A percentile compares a stretch with the other conserved stretches of the same genome.
These are phyloP conservation scores for Drosophila navojoa DNA, from an alignment of 1,140 invertebrate genomes.

Conservation along the genomic window DNA sequence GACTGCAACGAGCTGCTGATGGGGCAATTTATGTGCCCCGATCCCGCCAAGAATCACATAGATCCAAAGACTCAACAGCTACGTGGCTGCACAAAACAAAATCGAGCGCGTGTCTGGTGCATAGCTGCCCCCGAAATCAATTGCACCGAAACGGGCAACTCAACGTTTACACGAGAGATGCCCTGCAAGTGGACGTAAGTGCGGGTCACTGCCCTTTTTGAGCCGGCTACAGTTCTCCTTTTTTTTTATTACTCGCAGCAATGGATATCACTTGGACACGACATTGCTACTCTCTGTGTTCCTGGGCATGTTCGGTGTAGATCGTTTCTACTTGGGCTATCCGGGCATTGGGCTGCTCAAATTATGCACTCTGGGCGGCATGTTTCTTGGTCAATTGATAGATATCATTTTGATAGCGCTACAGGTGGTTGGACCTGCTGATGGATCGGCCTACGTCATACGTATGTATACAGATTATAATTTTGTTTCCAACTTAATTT, in stretches of 20 bases:
- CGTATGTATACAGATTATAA: conserved; percentile 12
- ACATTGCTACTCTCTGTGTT: conserved; percentile 97
- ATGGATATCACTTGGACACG: conserved; percentile 97
- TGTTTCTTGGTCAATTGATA: conserved; percentile 97
- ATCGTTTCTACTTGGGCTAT: conserved; percentile 98
- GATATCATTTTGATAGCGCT: conserved; percentile 98
- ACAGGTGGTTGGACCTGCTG: conserved; percentile 94
- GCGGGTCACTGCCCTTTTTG: too few relatives aligned
- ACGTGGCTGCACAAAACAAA: conserved; percentile 90
- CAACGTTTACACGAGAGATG: conserved; percentile 91
- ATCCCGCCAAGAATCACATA: conserved; percentile 91
- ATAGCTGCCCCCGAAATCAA: conserved; percentile 91
- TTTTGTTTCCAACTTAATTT: not conserved
- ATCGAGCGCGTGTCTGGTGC: conserved; percentile 87
- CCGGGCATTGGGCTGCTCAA: conserved; percentile 97
- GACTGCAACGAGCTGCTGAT: conserved; percentile 90
- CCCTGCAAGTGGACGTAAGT: conserved; percentile 97
- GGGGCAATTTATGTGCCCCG: conserved; percentile 94
- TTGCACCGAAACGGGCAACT: conserved; percentile 91
- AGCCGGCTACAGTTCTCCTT: not conserved
- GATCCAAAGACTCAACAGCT: conserved; percentile 96
- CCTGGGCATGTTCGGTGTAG: conserved; percentile 98
- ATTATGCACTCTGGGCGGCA: conserved; percentile 97
- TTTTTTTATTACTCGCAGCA: conserved; percentile 86
- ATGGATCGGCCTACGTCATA: conserved; percentile 95